phyloP scores from a whole-genome alignment of 2,797 vertebrate species.

The Lepus townsendii region DNA sequence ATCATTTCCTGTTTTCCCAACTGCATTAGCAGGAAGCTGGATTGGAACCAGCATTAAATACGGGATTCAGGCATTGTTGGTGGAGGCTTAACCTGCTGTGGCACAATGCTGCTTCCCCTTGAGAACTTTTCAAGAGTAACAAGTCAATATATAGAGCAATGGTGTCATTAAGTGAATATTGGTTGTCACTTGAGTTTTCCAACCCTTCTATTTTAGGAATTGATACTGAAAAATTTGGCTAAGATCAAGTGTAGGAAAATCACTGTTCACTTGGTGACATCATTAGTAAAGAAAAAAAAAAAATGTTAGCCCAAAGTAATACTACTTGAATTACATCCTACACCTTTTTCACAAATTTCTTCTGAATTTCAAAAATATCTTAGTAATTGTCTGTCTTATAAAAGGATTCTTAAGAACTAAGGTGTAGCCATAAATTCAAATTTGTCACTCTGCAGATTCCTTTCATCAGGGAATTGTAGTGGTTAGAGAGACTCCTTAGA shows the following conservation, averaged over 20 bases:
- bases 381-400: neutral
- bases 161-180: neutral
- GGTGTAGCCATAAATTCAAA: neutral
- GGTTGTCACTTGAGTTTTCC: neutral
- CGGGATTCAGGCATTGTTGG: no score
- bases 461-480: neutral
- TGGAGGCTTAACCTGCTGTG: no score
- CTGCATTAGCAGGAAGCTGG: no score
- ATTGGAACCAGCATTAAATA: no score
- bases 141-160: neutral
- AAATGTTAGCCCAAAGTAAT: neutral
- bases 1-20: no score
- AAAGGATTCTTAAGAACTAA: neutral
- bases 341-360: neutral
- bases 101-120: neutral
- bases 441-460: neutral
- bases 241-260: neutral
- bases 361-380: constrained; percentile 13
- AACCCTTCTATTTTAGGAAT: neutral
- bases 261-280: neutral
- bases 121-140: neutral
- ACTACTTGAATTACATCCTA: neutral
- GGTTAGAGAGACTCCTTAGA: neutral
- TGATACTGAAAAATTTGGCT: neutral
- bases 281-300: constrained; percentile 4